phyloP scores from a whole-genome alignment of 2,888 invertebrate genomes.

The Pristionchus exspectatus region DNA sequence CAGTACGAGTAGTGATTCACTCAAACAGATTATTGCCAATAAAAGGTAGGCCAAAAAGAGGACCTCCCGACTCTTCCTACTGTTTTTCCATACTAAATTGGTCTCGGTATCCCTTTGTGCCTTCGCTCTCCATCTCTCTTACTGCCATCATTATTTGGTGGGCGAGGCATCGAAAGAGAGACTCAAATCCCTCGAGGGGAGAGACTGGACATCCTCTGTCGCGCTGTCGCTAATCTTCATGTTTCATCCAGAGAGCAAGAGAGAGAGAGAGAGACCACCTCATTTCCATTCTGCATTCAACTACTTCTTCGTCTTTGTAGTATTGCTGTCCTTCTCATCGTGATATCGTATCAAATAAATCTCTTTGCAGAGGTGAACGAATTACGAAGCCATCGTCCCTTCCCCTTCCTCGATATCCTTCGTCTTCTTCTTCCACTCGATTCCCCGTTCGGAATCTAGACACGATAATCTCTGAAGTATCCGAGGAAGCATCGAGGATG shows the following conservation, averaged over 20 bases:
- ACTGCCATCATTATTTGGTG: conserved; percentile 27
- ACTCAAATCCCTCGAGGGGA: too few relatives aligned
- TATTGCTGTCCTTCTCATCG: neutral
- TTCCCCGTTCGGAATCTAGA: conserved; percentile 33
- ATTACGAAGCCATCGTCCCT: conserved; percentile 50
- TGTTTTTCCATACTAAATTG: neutral
- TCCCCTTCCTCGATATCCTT: conserved; percentile 47
- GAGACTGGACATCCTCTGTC: neutral
- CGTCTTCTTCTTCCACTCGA: neutral
- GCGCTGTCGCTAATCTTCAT: conserved; percentile 45
- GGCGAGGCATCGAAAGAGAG: neutral
- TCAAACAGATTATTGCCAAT: conserved; percentile 54
- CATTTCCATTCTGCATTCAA: conserved; percentile 15
- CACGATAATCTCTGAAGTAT: conserved; percentile 47
- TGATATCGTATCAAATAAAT: neutral
- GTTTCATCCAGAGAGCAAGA: conserved; percentile 21
- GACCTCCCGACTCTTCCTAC: neutral
- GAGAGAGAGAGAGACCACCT: conserved; percentile 27
- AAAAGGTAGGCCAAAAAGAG: neutral
- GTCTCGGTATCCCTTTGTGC: neutral
- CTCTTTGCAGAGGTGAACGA: neutral
- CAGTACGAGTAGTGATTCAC: conserved; percentile 8
- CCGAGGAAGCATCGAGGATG: conserved; percentile 48
- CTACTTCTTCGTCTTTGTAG: neutral
- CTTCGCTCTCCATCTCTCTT: neutral